Base-by-base conservation (phyloP, 2,113 vertebrate species). In the Nycticorax nycticorax region DNA sequence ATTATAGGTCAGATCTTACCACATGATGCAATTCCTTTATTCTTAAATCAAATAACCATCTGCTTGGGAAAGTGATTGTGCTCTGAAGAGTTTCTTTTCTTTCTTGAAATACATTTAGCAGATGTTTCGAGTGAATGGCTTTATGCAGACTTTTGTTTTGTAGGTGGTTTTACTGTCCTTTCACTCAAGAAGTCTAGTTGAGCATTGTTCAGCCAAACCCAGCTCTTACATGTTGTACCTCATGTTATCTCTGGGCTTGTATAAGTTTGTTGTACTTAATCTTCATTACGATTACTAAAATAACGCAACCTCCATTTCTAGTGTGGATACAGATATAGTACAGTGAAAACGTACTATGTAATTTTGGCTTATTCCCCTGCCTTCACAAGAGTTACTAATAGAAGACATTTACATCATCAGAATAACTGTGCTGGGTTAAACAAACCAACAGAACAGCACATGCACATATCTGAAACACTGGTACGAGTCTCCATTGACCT, bases 21-120 rank as follows among this genome's bases (percentile, higher is more conserved):
- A 79, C 57, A 82, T 79, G 80, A 89, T 92, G 69, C 62, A 89
- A 37, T 82, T 94, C 59, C 32, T 92, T 89, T 93, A n/a, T 96
- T 91, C 69, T 85, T 91, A 88, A 95, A 93, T 94, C 82, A 77
- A 93, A 87, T 95, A 93, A 87, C 86, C 83, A 85, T 95, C 86
- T 96, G 62, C 82, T 92, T 92, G 35, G 80, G 80, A 75, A 96
- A 92, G 79, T 39, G 53, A 47, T 72, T 93, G 73, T 84, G 41
- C 60, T 75, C 69, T 62, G 67, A 89, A 88, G 53, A 71, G 33
- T 67, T 86, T 73, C 1, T 89, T 92, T 92, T 88, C 72, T 64
- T 92, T 91, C 60, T 84, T 86, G 62, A 72, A 96, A 92, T 92
- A 33, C 12, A 59, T 91, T 69, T 89, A 91, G 55, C 92, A 95